Percentiles rank a stretch among this genome's conserved stretches.
These are phyloP conservation scores for Lycia hirtaria DNA, from an alignment of 2,888 invertebrate genomes.

Conservation along the genomic window DNA sequence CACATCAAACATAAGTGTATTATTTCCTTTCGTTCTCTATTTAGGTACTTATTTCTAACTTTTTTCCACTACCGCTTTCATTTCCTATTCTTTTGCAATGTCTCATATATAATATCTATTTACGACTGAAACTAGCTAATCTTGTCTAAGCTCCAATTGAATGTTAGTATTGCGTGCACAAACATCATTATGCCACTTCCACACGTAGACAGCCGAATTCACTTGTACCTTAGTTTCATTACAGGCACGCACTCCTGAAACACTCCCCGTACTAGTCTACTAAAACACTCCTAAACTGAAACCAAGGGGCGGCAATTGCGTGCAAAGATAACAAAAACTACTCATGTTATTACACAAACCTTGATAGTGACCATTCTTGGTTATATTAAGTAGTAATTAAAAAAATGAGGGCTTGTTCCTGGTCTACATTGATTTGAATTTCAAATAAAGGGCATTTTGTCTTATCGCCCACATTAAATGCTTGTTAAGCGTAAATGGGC, in stretches of 20 bases:
- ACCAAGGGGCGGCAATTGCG: constrained; percentile 50
- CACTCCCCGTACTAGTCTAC: constrained; percentile 39
- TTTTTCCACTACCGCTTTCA: too few species aligned
- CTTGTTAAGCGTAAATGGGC: constrained; percentile 11
- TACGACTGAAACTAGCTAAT: not conserved
- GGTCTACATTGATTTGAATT: constrained; percentile 27
- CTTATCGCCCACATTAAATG: constrained; percentile 18
- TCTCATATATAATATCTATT: too few species aligned
- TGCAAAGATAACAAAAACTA: constrained; percentile 46
- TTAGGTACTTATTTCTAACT: too few species aligned
- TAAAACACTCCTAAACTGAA: constrained; percentile 6
- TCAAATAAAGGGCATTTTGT: constrained; percentile 23
- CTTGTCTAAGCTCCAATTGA: constrained; percentile 18
- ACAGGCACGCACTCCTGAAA: constrained; percentile 63
- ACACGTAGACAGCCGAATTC: constrained; percentile 52
- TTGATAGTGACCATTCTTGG: constrained; percentile 39
- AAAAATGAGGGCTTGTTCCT: constrained; percentile 24
- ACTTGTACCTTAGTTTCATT: constrained; percentile 58
- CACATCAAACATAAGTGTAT: too few species aligned
- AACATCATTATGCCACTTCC: constrained; percentile 46
- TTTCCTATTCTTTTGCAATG: too few species aligned
- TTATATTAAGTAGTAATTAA: constrained; percentile 35
- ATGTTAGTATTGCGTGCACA: constrained; percentile 60
- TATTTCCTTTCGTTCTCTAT: too few species aligned
- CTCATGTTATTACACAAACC: constrained; percentile 52